Evolutionary conservation across 2,888 invertebrate genomes (phyloP), one percentile per base, ranked within the genome.

Genomic region (Bombylius major): DNA sequence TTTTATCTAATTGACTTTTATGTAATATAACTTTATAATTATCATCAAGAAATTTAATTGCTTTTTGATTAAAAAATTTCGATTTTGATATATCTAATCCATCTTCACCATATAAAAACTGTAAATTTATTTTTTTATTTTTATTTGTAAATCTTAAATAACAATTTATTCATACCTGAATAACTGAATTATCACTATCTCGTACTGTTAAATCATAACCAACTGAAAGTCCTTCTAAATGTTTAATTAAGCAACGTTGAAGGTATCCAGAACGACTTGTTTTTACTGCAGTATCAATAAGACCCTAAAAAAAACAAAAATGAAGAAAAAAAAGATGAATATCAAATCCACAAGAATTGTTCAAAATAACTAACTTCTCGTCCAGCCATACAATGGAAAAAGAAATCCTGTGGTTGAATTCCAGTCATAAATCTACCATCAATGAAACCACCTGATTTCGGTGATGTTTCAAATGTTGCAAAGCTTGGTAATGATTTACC

Each of bases 361-460:
- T 23, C 23, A 23, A 23, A 23, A 23, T 39, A 39, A 39, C 11
- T 39, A 39, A 84, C 92, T 82, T 99, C 99, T 73, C 99, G 83
- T 55, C 99, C 99, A 55, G 99, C 99, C 98, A 99, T 99, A 69
- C 98, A 98, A 79, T 99, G 98, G 76, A 97, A 98, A 77, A 96
- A 99, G 71, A 96, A 96, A 69, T 99, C 98, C 74, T 95, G 96
- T 0, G 97, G 96, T 67, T 89, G 84, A 64, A 99, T 93, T n/a
- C 99, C 99, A 0, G 98, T 97, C 83, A 98, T 85, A 70, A 99
- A 99, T 11, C 99, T 82, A 0, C 94, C 93, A 63, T 91, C 91
- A 55, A 99, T 91, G 69, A 95, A 99, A 1, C 99, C 99, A 9
- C 99, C 96, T 1, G 97, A 91, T 67, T 91, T 79, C 0, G 97